A percentile compares a stretch with the other conserved stretches of the same genome.
phyloP scores from a whole-genome alignment of 2,888 invertebrate genomes.

The Tipula unca region DNA sequence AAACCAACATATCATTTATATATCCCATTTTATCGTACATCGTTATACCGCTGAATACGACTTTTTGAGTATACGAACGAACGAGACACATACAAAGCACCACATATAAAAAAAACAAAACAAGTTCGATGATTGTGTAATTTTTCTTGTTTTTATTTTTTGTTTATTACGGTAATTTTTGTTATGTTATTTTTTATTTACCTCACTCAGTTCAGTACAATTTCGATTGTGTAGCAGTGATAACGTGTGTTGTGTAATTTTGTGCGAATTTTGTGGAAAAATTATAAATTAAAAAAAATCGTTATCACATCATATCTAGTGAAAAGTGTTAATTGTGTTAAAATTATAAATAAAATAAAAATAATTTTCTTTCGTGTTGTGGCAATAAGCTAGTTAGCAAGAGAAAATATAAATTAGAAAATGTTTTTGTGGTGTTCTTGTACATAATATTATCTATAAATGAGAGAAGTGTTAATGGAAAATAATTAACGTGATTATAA shows the following conservation, averaged over 20 bases:
- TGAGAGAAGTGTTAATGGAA: neutral
- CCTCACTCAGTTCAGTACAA: neutral
- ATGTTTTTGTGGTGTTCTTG: neutral
- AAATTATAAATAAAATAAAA: neutral
- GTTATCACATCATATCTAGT: neutral
- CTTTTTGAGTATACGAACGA: neutral
- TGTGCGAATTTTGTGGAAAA: neutral
- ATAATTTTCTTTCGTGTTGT: neutral
- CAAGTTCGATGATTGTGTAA: neutral
- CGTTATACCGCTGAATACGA: neutral
- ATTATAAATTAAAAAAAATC: neutral
- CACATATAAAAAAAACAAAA: neutral
- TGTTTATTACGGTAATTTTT: slow-evolving; percentile 3
- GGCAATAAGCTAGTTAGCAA: neutral
- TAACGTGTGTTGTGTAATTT: neutral
- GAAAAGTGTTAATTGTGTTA: slow-evolving; percentile 14
- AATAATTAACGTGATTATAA: slow-evolving; percentile 2
- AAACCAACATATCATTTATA: neutral
- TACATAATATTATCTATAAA: neutral
- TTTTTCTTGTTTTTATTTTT: neutral
- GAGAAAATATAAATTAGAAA: slow-evolving; percentile 4
- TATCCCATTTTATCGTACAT: neutral
- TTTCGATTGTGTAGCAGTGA: neutral
- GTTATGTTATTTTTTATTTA: neutral
- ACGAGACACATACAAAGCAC: neutral